Conservation (phyloP, 2,888 invertebrate genomes). For the Tethea ocularis region DNA sequence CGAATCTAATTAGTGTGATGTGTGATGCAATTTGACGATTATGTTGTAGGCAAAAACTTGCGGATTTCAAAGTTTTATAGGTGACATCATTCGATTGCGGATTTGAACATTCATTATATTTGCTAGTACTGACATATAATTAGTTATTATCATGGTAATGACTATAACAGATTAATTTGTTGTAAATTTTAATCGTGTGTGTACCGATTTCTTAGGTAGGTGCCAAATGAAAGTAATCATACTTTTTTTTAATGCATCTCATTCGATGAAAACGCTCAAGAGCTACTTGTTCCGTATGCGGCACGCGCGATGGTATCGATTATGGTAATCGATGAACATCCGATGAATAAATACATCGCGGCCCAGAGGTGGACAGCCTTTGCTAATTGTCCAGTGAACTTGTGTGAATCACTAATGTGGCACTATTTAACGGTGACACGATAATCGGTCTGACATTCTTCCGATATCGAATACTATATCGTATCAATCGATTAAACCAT, state of each 20-base stretch:
- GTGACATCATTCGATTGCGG: neutral
- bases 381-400: constrained; percentile 82
- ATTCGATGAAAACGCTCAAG: constrained; percentile 60
- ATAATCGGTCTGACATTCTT: constrained; percentile 53
- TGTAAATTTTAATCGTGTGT: neutral
- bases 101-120: neutral
- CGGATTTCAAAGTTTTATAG: neutral
- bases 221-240: constrained; percentile 37
- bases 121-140: neutral
- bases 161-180: neutral
- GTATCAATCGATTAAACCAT: constrained; percentile 28
- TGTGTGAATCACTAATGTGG: constrained; percentile 76
- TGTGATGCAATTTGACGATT: neutral
- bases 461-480: constrained; percentile 38
- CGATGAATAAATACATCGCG: constrained; percentile 80
- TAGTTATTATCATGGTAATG: neutral
- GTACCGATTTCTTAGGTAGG: constrained; percentile 16
- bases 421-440: constrained; percentile 65
- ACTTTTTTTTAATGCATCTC: constrained; percentile 55
- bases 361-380: constrained; percentile 82
- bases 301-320: constrained; percentile 78
- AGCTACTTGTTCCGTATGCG: constrained; percentile 73
- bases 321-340: constrained; percentile 82
- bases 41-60: neutral
- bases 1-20: neutral